phyloP scores from a whole-genome alignment of 92 coral and sea anemone species.

The Meandrina meandrites region DNA sequence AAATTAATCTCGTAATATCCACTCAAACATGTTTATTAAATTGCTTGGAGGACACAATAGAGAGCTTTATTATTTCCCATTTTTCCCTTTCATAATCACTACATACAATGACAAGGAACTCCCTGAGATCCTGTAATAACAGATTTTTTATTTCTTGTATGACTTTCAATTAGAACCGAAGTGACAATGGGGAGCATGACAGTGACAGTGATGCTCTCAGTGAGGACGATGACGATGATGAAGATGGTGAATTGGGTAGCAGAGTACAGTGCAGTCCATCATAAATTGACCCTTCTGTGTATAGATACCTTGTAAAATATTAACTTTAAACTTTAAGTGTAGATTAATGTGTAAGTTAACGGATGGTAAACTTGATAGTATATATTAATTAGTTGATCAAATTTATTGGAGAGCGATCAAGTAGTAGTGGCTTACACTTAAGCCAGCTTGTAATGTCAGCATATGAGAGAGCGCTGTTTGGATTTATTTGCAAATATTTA shows the following conservation, averaged over 20 bases:
- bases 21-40: too few species aligned
- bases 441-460: neutral
- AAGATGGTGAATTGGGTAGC: constrained; percentile 69
- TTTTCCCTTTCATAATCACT: too few species aligned
- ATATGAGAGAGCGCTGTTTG: neutral
- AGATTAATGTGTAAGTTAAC: neutral
- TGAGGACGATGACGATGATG: constrained; percentile 82
- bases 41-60: too few species aligned
- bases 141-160: neutral
- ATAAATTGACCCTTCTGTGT: constrained; percentile 2
- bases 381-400: neutral
- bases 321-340: neutral
- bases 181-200: constrained; percentile 50
- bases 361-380: neutral
- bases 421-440: neutral
- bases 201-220: constrained; percentile 71
- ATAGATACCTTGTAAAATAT: neutral
- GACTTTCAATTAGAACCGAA: constrained; percentile 14
- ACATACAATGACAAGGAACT: too few species aligned
- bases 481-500: neutral
- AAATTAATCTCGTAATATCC: too few species aligned
- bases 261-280: constrained; percentile 92
- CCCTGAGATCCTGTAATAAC: neutral
- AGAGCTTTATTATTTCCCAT: too few species aligned
- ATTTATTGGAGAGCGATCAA: neutral